These are phyloP conservation scores for Caenorhabditis afra DNA, from an alignment of 2,888 invertebrate species.

Conservation along the genomic window DNA sequence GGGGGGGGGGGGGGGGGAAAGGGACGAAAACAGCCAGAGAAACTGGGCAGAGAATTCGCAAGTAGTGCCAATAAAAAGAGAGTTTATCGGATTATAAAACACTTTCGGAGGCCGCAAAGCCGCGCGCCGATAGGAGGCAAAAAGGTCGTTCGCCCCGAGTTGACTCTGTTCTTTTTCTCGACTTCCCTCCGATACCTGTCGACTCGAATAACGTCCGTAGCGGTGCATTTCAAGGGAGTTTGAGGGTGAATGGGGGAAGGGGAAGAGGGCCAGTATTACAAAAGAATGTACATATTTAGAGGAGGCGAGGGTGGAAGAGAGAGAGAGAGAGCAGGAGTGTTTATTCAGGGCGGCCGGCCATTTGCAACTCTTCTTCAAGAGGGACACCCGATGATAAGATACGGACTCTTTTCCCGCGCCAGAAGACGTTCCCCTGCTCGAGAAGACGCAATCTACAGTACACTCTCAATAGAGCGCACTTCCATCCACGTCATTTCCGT, in stretches of 20 bases:
- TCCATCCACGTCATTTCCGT: not conserved
- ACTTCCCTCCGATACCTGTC: conserved; percentile 25
- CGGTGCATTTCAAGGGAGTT: conserved; percentile 11
- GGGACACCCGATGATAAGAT: conserved; percentile 21
- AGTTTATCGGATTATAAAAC: conserved; percentile 48
- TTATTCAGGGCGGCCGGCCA: conserved; percentile 44
- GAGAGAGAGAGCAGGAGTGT: conserved; percentile 24
- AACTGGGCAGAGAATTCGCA: not conserved
- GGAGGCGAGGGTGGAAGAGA: not conserved
- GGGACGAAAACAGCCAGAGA: conserved; percentile 9
- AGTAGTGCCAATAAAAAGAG: conserved; percentile 39
- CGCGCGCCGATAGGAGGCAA: conserved; percentile 22
- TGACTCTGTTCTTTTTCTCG: not conserved
- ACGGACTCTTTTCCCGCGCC: not conserved
- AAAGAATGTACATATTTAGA: conserved; percentile 29
- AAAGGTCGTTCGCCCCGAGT: conserved; percentile 15
- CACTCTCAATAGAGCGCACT: not conserved
- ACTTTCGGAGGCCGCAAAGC: conserved; percentile 33
- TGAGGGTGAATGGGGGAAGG: not conserved
- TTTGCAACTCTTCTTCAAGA: conserved; percentile 38
- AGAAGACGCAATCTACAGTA: not conserved
- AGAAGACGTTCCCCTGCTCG: not conserved
- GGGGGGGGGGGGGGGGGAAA: too few species aligned
- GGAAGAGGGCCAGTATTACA: conserved; percentile 20
- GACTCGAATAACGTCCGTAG: conserved; percentile 42